Percentiles rank a stretch among this genome's conserved stretches.
These are phyloP conservation scores for Drosophila ercepeae DNA, from an alignment of 1,140 invertebrate species.

Conservation along the genomic window DNA sequence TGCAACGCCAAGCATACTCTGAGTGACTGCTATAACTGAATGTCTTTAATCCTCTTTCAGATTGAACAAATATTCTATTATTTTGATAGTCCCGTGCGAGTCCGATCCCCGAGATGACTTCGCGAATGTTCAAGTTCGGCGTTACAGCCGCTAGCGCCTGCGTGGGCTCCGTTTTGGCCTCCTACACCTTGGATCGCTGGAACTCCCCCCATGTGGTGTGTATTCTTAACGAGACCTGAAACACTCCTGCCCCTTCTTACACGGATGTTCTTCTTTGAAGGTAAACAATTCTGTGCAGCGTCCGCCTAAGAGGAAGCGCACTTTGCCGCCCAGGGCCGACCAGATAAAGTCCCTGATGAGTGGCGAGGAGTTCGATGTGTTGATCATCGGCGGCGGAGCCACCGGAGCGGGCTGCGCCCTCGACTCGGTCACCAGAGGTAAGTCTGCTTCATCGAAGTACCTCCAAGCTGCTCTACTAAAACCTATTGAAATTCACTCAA, in stretches of 20 bases:
- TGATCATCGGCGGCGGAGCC: conserved; percentile 98
- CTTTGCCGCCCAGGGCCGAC: conserved; percentile 91
- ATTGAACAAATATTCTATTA: conserved; percentile 26
- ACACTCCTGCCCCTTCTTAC: no score
- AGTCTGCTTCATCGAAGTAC: not conserved
- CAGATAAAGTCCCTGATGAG: conserved; percentile 92
- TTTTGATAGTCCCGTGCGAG: conserved; percentile 27
- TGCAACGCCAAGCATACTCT: not conserved
- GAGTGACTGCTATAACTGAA: not conserved
- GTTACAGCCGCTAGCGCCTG: conserved; percentile 76
- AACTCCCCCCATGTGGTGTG: conserved; percentile 73
- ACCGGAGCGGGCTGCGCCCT: conserved; percentile 97
- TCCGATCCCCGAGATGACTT: conserved; percentile 60
- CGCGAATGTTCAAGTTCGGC: conserved; percentile 80
- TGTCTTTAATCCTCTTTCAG: not conserved
- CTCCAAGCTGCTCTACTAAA: not conserved
- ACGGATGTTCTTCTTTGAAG: conserved; percentile 6
- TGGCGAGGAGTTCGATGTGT: conserved; percentile 93
- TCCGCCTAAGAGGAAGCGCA: conserved; percentile 87
- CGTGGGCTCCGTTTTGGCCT: conserved; percentile 67
- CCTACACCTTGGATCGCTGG: conserved; percentile 72
- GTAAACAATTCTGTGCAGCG: conserved; percentile 84
- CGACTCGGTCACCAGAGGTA: conserved; percentile 93
- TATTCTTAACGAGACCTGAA: not conserved
- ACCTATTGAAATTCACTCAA: not conserved